Conservation (phyloP, 2,888 invertebrate genomes). For the Chymomyza caudatula region DNA sequence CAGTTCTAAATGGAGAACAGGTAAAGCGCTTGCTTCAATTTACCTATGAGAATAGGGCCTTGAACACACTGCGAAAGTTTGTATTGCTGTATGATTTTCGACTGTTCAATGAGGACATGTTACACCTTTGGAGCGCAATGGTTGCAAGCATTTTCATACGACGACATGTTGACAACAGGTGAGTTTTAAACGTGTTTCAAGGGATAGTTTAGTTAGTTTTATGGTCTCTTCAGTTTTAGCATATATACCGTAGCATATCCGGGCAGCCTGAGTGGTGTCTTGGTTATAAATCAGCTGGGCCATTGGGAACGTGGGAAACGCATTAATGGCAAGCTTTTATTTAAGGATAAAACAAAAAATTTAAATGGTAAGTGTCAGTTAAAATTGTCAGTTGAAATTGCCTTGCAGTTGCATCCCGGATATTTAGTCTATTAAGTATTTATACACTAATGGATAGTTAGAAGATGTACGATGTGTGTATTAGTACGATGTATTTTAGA, state of each 20-base stretch:
- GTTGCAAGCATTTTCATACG: slow-evolving; percentile 86
- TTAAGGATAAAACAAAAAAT: slow-evolving; percentile 74
- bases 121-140: slow-evolving; percentile 87
- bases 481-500: no score
- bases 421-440: no score
- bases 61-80: slow-evolving; percentile 86
- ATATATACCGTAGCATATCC: slow-evolving; percentile 87
- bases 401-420: no score
- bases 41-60: slow-evolving; percentile 84
- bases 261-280: slow-evolving; percentile 79
- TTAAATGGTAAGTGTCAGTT: slow-evolving; percentile 63
- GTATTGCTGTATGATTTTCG: slow-evolving; percentile 85
- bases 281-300: slow-evolving; percentile 83
- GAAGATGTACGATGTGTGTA: no score
- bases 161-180: slow-evolving; percentile 50
- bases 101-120: slow-evolving; percentile 82
- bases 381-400: background rate
- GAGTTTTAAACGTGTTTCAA: background rate
- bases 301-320: slow-evolving; percentile 84
- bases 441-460: no score
- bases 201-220: background rate
- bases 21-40: slow-evolving; percentile 83
- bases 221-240: slow-evolving; percentile 80
- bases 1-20: slow-evolving; percentile 86
- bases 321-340: slow-evolving; percentile 63